Conservation (phyloP, 2,888 invertebrate species). For the Pyrgus malvae region DNA sequence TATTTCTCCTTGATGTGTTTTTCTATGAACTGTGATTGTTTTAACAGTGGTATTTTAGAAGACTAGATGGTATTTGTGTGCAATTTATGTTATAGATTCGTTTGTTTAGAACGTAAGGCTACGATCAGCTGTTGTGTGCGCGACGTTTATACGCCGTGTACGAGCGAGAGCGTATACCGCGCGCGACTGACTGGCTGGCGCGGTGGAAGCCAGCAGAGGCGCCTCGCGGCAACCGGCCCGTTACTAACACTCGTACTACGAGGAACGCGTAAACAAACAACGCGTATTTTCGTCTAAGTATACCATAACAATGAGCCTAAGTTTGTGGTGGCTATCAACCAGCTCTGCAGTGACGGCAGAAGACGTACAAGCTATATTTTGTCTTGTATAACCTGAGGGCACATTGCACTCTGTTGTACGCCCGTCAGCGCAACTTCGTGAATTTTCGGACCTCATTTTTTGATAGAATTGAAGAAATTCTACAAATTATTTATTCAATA, state of each 20-base stretch:
- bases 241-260: constrained; percentile 73
- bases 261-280: constrained; percentile 74
- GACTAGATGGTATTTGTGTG: background rate
- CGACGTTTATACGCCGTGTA: constrained; percentile 44
- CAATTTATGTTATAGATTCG: constrained; percentile 46
- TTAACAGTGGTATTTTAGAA: background rate
- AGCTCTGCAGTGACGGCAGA: no score
- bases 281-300: constrained; percentile 34
- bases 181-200: constrained; percentile 63
- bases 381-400: no score
- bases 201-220: constrained; percentile 33
- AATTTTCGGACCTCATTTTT: no score
- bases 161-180: constrained; percentile 62
- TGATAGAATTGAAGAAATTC: no score
- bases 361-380: no score
- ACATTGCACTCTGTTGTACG: no score
- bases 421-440: no score
- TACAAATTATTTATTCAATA: no score
- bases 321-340: no score
- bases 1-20: constrained; percentile 29
- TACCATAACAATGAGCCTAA: constrained; percentile 26
- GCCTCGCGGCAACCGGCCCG: constrained; percentile 58
- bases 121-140: constrained; percentile 65
- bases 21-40: background rate
- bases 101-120: constrained; percentile 48